phyloP scores from a whole-genome alignment of 2,113 vertebrate genomes.

The Epinephelus fuscoguttatus region DNA sequence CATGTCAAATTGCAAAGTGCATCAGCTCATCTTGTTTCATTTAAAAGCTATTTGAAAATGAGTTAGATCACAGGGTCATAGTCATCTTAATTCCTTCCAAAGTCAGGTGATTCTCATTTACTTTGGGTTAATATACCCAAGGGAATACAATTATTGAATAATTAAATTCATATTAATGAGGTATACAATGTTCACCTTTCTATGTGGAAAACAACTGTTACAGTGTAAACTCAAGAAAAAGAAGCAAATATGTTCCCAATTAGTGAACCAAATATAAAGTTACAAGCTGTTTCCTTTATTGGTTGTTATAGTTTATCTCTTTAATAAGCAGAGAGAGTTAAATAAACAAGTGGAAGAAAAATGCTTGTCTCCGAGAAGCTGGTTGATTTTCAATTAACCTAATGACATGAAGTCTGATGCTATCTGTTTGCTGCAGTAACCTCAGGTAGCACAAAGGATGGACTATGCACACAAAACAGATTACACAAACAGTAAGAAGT shows the following conservation, averaged over 20 bases:
- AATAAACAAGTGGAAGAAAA: conserved; percentile 44
- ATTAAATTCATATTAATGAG: conserved; percentile 50
- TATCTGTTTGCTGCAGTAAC: conserved; percentile 43
- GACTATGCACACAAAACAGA: background rate
- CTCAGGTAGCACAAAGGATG: conserved; percentile 6
- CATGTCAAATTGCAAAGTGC: conserved; percentile 42
- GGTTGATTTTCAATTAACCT: conserved; percentile 66
- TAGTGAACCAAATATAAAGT: conserved; percentile 32
- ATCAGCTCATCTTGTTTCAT: conserved; percentile 52
- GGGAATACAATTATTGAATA: conserved; percentile 59
- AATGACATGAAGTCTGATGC: conserved; percentile 35
- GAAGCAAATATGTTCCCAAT: conserved; percentile 29
- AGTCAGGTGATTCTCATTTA: conserved; percentile 48
- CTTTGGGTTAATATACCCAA: conserved; percentile 43
- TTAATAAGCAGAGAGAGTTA: conserved; percentile 41
- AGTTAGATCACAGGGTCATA: conserved; percentile 37
- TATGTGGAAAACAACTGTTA: conserved; percentile 13
- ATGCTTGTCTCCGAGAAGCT: conserved; percentile 34
- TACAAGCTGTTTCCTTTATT: background rate
- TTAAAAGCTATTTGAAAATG: conserved; percentile 51
- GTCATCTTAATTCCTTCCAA: conserved; percentile 24
- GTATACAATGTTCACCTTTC: conserved; percentile 39
- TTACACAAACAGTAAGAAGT: background rate
- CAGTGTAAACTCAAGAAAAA: conserved; percentile 17
- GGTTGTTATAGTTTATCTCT: conserved; percentile 30